Conservation (phyloP, 2,113 vertebrate genomes). For the Centropus bengalensis region DNA sequence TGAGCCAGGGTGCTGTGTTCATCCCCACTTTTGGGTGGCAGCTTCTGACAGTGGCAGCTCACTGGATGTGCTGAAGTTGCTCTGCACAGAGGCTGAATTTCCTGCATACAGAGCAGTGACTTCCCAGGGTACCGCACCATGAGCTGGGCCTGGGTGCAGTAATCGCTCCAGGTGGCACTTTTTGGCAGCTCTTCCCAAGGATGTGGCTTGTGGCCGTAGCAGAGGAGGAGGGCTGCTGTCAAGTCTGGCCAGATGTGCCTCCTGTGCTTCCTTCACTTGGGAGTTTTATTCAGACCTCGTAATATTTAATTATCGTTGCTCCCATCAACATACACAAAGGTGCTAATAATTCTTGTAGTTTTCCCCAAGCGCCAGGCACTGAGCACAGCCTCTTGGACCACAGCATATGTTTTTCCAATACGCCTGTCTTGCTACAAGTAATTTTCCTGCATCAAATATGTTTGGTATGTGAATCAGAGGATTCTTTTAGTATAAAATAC, state of each 20-base stretch:
- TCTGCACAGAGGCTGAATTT: background rate
- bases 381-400: background rate
- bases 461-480: background rate
- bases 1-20: background rate
- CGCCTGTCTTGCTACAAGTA: background rate
- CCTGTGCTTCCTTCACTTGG: background rate
- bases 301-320: background rate
- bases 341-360: background rate
- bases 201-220: background rate
- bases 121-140: background rate
- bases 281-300: background rate
- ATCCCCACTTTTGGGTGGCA: background rate
- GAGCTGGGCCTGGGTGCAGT: background rate
- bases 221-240: background rate
- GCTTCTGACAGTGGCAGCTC: background rate
- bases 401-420: background rate
- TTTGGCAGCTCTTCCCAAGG: background rate
- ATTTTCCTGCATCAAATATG: background rate
- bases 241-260: background rate
- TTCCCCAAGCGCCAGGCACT: background rate
- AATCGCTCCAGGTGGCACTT: background rate
- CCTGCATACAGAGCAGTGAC: background rate
- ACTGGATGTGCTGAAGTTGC: background rate
- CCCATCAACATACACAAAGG: background rate
- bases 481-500: background rate